Percentiles rank a stretch among this genome's conserved stretches.
phyloP scores from a whole-genome alignment of 2,888 invertebrate species.

The Gymnocheta viridis region DNA sequence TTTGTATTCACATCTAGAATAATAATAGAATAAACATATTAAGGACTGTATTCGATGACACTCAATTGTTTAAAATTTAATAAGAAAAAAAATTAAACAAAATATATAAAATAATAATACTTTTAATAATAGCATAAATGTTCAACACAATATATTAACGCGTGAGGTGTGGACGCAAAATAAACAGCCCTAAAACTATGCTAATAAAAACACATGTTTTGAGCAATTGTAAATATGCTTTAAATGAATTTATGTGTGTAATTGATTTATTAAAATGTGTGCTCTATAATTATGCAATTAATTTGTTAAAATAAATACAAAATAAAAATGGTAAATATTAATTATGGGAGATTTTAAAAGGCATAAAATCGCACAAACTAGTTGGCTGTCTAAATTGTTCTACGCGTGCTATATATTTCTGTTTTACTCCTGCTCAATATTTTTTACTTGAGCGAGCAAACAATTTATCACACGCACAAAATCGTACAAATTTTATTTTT shows the following conservation, averaged over 20 bases:
- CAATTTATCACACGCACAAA: no score
- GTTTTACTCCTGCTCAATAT: no score
- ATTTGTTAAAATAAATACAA: not conserved
- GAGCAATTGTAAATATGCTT: not conserved
- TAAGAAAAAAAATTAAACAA: not conserved
- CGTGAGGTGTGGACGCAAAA: not conserved
- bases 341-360: no score
- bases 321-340: no score
- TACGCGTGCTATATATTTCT: no score
- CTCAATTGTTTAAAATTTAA: not conserved
- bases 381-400: no score
- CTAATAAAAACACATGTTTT: constrained; percentile 13
- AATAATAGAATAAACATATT: constrained; percentile 28
- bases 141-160: not conserved
- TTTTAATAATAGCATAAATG: not conserved
- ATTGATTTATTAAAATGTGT: not conserved
- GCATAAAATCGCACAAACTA: no score
- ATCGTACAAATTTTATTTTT: no score
- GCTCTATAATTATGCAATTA: not conserved
- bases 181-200: constrained; percentile 16
- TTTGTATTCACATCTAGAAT: not conserved
- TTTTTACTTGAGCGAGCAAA: no score
- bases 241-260: not conserved
- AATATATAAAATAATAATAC: not conserved
- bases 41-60: not conserved